These are phyloP conservation scores for Chirona hameri DNA, from an alignment of 2,888 invertebrate genomes.

Conservation along the genomic window DNA sequence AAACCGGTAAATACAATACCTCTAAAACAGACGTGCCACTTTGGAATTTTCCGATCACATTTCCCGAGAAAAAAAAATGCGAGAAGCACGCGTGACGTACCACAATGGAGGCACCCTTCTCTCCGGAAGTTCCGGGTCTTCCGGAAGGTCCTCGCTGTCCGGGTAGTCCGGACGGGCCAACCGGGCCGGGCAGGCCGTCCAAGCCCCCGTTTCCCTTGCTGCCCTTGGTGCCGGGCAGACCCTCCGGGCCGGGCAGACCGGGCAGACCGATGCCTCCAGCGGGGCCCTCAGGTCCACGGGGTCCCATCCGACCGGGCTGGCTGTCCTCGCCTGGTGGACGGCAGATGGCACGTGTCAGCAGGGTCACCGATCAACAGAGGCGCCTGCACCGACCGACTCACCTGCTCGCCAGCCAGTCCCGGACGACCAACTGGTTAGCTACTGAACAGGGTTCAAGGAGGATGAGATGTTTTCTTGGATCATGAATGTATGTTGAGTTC, in stretches of 20 bases:
- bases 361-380: not conserved
- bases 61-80: no score
- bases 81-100: conserved; percentile 35
- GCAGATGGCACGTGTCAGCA: conserved; percentile 37
- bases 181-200: conserved; percentile 34
- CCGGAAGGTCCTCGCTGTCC: conserved; percentile 67
- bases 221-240: conserved; percentile 39
- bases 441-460: no score
- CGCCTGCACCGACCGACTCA: no score
- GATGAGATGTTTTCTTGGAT: no score
- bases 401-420: no score
- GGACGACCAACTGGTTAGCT: no score
- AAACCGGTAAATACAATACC: no score
- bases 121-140: conserved; percentile 70
- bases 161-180: conserved; percentile 42
- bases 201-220: conserved; percentile 36
- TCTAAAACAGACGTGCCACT: no score
- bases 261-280: conserved; percentile 42
- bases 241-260: conserved; percentile 41
- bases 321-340: conserved; percentile 58
- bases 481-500: no score
- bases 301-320: conserved; percentile 59
- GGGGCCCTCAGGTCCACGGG: conserved; percentile 54
- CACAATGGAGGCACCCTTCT: conserved; percentile 53
- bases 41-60: no score